Conservation (phyloP, 2,888 invertebrate species). For the Synanthedon myopaeformis region DNA sequence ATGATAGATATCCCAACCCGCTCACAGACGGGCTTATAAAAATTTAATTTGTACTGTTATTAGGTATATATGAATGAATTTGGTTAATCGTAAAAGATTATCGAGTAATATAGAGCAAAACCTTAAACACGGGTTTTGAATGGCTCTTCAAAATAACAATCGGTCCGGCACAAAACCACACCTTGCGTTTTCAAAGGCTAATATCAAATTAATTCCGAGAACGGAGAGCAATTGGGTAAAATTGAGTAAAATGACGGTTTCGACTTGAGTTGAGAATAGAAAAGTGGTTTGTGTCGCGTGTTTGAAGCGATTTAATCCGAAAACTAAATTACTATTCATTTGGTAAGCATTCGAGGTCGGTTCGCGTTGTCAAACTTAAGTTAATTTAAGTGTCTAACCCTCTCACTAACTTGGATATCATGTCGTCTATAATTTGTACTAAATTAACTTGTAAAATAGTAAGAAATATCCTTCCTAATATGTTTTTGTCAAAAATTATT, state of each 20-base stretch:
- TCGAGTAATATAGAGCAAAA: constrained; percentile 39
- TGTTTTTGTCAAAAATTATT: no score
- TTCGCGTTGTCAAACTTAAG: constrained; percentile 55
- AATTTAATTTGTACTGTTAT: constrained; percentile 7
- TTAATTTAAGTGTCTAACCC: constrained; percentile 31
- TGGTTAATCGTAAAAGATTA: constrained; percentile 45
- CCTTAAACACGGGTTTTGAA: constrained; percentile 58
- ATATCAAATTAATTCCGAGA: constrained; percentile 69
- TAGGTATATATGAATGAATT: constrained; percentile 30
- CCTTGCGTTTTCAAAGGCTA: constrained; percentile 69
- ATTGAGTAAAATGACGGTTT: constrained; percentile 70
- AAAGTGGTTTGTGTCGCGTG: constrained; percentile 70
- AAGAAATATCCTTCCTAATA: no score
- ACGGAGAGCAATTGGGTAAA: constrained; percentile 67
- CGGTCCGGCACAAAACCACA: constrained; percentile 57
- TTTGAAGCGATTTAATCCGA: constrained; percentile 65
- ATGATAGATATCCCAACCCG: constrained; percentile 4
- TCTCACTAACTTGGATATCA: constrained; percentile 17
- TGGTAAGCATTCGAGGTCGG: constrained; percentile 58
- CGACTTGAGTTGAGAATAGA: constrained; percentile 60
- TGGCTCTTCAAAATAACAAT: constrained; percentile 60
- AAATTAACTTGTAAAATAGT: no score
- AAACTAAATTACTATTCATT: constrained; percentile 70
- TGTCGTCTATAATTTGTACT: no score
- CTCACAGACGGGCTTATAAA: not conserved